Evolutionary conservation across 2,797 vertebrate species (phyloP).

Genomic region (Alosa sapidissima): DNA sequence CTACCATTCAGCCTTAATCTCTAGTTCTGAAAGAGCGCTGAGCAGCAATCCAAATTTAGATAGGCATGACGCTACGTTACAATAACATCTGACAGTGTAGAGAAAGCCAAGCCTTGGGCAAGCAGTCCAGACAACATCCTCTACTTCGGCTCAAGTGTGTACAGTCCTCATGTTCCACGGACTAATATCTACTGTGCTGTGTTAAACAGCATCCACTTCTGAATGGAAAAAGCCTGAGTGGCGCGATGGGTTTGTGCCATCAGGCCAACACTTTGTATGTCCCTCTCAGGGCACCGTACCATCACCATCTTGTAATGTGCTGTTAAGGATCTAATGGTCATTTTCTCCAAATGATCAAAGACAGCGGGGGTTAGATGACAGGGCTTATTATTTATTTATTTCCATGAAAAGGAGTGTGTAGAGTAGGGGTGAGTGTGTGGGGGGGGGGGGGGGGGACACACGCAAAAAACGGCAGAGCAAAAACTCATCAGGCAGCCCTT

Average conservation of each 20-base stretch:
- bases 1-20: slow-evolving; percentile 5
- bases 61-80: not conserved
- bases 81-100: slow-evolving; percentile 3
- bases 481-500: slow-evolving; percentile 76
- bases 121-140: not conserved
- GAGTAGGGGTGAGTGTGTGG: not conserved
- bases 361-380: slow-evolving; percentile 39
- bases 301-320: slow-evolving; percentile 51
- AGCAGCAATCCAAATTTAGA: slow-evolving; percentile 7
- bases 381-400: slow-evolving; percentile 62
- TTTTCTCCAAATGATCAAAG: slow-evolving; percentile 59
- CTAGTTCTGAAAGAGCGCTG: not conserved
- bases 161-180: not conserved
- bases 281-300: slow-evolving; percentile 2
- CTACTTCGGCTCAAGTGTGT: too few relatives aligned
- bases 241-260: not conserved
- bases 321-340: slow-evolving; percentile 55
- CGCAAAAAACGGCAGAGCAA: slow-evolving; percentile 51
- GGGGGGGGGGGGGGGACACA: slow-evolving; percentile 28
- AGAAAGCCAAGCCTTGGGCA: slow-evolving; percentile 11
- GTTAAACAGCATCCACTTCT: not conserved
- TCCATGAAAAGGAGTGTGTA: slow-evolving; percentile 25
- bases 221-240: not conserved
- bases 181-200: not conserved
- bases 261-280: not conserved